These are phyloP conservation scores for Nasonia oneida DNA, from an alignment of 2,888 invertebrate species.

Conservation along the genomic window DNA sequence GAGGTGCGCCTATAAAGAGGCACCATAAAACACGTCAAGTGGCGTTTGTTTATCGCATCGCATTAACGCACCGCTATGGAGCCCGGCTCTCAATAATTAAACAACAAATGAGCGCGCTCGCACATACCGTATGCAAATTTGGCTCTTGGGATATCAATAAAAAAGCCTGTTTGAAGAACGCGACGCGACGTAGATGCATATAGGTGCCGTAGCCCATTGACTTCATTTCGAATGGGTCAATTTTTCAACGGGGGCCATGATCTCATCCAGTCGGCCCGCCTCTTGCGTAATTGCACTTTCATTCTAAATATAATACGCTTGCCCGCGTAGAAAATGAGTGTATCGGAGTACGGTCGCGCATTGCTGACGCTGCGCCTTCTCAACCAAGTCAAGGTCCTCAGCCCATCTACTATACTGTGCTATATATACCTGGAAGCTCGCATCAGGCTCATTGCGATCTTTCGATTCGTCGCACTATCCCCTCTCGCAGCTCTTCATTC, in stretches of 20 bases:
- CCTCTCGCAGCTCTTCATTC: too few species aligned
- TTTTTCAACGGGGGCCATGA: neutral
- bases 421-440: slow-evolving; percentile 26
- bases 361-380: slow-evolving; percentile 58
- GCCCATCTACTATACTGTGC: neutral
- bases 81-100: slow-evolving; percentile 31
- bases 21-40: slow-evolving; percentile 10
- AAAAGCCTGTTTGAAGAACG: too few species aligned
- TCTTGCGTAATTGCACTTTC: slow-evolving; percentile 43
- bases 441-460: neutral
- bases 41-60: too few species aligned
- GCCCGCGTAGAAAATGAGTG: neutral
- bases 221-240: neutral
- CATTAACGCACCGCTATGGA: too few species aligned
- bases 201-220: too few species aligned
- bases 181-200: too few species aligned
- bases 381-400: slow-evolving; percentile 60
- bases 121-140: too few species aligned
- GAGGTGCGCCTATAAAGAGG: slow-evolving; percentile 8
- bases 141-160: too few species aligned
- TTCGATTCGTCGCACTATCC: too few species aligned
- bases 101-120: neutral
- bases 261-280: slow-evolving; percentile 14
- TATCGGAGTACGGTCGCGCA: slow-evolving; percentile 26
- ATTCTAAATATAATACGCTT: slow-evolving; percentile 28